Percentiles rank a stretch among this genome's conserved stretches.
Evolutionary conservation across 2,888 invertebrate genomes (phyloP).

Genomic region (Fragum sueziense): DNA sequence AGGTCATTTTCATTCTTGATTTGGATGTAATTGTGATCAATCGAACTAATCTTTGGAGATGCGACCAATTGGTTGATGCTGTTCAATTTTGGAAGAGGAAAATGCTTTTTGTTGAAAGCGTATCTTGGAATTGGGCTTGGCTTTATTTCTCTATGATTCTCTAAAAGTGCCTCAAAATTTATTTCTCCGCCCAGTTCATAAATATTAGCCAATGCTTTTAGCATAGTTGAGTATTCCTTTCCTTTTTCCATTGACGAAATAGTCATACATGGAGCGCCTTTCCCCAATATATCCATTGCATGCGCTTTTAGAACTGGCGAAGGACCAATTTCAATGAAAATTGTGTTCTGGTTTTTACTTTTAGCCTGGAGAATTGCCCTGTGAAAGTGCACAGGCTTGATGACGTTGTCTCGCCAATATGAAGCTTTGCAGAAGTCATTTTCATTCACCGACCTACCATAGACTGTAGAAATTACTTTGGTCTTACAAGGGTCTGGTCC

Average conservation of each 20-base stretch:
- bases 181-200: conserved; percentile 9
- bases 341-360: conserved; percentile 35
- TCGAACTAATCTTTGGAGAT: not conserved
- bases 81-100: not conserved
- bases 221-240: not conserved
- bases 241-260: conserved; percentile 29
- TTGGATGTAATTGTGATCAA: not conserved
- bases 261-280: not conserved
- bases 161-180: not conserved
- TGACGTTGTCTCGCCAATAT: conserved; percentile 66
- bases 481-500: not conserved
- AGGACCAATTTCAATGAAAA: conserved; percentile 55
- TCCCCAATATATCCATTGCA: conserved; percentile 20
- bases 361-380: conserved; percentile 48
- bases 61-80: not conserved
- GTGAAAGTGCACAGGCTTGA: conserved; percentile 59
- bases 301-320: conserved; percentile 43
- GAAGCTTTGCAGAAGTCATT: conserved; percentile 28
- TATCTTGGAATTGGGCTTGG: conserved; percentile 2
- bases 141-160: not conserved
- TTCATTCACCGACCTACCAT: conserved; percentile 30
- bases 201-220: conserved; percentile 7
- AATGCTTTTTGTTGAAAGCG: conserved; percentile 1
- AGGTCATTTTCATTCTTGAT: not conserved
- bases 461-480: conserved; percentile 32